A percentile compares a stretch with the other conserved stretches of the same genome.
Conservation (phyloP, 2,888 invertebrate genomes). For the Lasioglossum villosulum region DNA sequence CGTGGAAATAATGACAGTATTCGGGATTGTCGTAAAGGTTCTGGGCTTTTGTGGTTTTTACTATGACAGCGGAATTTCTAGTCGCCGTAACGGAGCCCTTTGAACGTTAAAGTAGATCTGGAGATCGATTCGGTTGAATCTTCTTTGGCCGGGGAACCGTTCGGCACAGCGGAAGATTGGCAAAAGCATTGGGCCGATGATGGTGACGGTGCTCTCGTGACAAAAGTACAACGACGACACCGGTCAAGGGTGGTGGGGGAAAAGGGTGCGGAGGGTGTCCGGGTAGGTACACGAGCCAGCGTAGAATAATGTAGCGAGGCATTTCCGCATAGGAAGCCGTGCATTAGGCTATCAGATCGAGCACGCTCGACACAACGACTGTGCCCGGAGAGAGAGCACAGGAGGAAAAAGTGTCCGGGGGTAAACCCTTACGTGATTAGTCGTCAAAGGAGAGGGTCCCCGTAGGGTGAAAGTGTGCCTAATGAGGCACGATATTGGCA, state of each 20-base stretch:
- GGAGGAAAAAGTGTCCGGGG: constrained; percentile 70
- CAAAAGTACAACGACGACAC: constrained; percentile 77
- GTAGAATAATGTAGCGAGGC: constrained; percentile 82
- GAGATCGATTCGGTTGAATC: constrained; percentile 13
- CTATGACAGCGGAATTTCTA: constrained; percentile 10
- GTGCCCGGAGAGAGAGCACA: constrained; percentile 50
- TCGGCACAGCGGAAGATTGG: constrained; percentile 38
- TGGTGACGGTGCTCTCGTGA: constrained; percentile 71
- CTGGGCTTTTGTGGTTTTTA: background rate
- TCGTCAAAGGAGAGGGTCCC: constrained; percentile 63
- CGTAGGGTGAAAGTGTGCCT: constrained; percentile 61
- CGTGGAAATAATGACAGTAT: background rate
- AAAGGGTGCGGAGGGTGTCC: constrained; percentile 60
- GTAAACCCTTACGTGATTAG: constrained; percentile 79
- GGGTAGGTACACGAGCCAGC: constrained; percentile 68
- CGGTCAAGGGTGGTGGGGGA: constrained; percentile 37
- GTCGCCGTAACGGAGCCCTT: background rate
- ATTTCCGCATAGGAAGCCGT: constrained; percentile 85
- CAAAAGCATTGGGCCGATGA: constrained; percentile 38
- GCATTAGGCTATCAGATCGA: constrained; percentile 84
- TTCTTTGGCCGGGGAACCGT: constrained; percentile 3
- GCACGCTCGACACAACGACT: constrained; percentile 80
- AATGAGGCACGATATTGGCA: constrained; percentile 65
- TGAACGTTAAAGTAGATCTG: constrained; percentile 11
- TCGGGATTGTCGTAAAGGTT: background rate